Evolutionary conservation across 2,113 vertebrate species (phyloP).

Genomic region (Oncorhynchus kisutch): DNA sequence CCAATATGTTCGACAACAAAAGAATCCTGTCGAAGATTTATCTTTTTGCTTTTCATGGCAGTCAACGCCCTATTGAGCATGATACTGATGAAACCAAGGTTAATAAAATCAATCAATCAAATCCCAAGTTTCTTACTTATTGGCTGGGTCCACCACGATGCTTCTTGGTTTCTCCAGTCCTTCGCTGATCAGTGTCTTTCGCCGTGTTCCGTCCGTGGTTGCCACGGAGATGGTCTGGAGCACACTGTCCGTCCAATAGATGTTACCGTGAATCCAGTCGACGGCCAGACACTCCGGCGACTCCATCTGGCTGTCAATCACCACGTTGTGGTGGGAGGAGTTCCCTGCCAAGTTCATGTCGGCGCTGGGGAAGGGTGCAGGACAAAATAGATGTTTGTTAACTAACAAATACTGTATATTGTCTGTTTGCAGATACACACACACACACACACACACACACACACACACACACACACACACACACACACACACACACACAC

Average conservation of each 20-base stretch:
- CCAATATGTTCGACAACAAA: no score
- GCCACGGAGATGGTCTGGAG: slow-evolving; percentile 81
- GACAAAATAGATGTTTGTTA: neutral
- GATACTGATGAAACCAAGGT: no score
- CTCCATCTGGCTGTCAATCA: slow-evolving; percentile 72
- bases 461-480: neutral
- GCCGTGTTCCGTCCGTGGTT: slow-evolving; percentile 73
- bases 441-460: neutral
- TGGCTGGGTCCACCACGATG: slow-evolving; percentile 80
- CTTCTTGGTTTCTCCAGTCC: slow-evolving; percentile 76
- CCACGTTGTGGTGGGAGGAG: slow-evolving; percentile 60
- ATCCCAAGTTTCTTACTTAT: slow-evolving; percentile 44
- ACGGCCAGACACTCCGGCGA: slow-evolving; percentile 82
- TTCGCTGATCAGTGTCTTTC: slow-evolving; percentile 76
- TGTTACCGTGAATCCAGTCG: slow-evolving; percentile 87
- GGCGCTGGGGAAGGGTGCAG: slow-evolving; percentile 59
- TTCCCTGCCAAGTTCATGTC: slow-evolving; percentile 63
- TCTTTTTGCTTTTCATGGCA: no score
- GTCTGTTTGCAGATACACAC: neutral
- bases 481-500: no score
- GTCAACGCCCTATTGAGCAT: no score
- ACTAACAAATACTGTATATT: neutral
- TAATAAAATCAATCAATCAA: no score
- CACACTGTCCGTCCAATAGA: slow-evolving; percentile 86
- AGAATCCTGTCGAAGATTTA: no score